These are phyloP conservation scores for Drosophila bunnanda DNA, from an alignment of 2,888 invertebrate species.

Conservation along the genomic window DNA sequence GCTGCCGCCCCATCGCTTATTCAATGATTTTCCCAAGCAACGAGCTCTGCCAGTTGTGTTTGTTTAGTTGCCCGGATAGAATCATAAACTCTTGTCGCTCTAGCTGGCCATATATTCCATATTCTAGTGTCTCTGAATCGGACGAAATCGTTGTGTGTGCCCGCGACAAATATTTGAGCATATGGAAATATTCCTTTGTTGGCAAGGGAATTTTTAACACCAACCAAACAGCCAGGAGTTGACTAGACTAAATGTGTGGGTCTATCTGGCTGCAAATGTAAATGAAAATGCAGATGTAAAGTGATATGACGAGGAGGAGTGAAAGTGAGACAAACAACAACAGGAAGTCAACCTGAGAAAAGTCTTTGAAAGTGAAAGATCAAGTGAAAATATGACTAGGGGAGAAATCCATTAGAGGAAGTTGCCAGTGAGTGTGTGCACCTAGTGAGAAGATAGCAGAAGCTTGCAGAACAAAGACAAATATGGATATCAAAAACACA, in stretches of 20 bases:
- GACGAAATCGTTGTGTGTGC: conserved; percentile 30
- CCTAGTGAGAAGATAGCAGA: not conserved
- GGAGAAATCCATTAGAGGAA: conserved; percentile 20
- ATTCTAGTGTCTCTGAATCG: conserved; percentile 16
- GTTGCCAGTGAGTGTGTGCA: conserved; percentile 11
- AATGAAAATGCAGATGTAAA: conserved; percentile 25
- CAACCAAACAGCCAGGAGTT: conserved; percentile 1
- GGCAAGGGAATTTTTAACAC: conserved; percentile 7
- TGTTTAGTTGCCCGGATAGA: conserved; percentile 63
- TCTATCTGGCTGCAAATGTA: conserved; percentile 13
- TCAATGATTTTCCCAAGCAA: conserved; percentile 65
- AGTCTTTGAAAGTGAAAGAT: conserved; percentile 36
- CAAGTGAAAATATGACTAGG: conserved; percentile 17
- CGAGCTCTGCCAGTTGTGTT: conserved; percentile 65
- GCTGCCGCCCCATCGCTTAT: conserved; percentile 45
- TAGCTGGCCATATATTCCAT: conserved; percentile 8
- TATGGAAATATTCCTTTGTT: conserved; percentile 38
- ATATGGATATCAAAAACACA: conserved; percentile 3
- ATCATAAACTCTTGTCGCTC: conserved; percentile 37
- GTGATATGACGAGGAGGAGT: conserved; percentile 26
- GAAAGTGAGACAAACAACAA: conserved; percentile 29
- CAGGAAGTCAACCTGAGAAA: conserved; percentile 33
- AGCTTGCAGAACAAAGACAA: not conserved
- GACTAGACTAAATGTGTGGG: not conserved
- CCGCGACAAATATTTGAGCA: conserved; percentile 43